Evolutionary conservation across 2,888 invertebrate species (phyloP).

Genomic region (Eupithecia insigniata): DNA sequence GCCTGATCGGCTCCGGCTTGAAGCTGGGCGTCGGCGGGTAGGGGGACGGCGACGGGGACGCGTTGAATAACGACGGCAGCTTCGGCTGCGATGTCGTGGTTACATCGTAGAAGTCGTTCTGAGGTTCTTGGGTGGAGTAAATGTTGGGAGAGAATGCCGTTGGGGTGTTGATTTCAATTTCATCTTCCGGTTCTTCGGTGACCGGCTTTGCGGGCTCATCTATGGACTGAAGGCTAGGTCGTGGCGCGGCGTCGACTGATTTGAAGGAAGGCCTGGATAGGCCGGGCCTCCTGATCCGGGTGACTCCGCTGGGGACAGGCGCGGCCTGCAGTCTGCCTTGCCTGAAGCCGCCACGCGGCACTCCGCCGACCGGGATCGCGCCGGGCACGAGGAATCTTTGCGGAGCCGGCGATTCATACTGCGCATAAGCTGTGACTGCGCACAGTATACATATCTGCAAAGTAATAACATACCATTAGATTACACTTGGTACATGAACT

Average conservation of each 20-base stretch:
- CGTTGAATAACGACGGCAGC: constrained; percentile 75
- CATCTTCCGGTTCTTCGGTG: constrained; percentile 87
- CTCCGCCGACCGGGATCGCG: constrained; percentile 79
- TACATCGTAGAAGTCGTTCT: constrained; percentile 77
- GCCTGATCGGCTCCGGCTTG: constrained; percentile 74
- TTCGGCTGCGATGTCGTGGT: constrained; percentile 78
- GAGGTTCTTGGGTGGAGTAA: constrained; percentile 75
- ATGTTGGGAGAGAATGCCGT: constrained; percentile 76
- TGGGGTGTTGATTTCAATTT: constrained; percentile 82
- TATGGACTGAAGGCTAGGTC: constrained; percentile 76
- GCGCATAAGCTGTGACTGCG: constrained; percentile 80
- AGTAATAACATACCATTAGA: constrained; percentile 43
- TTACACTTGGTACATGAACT: constrained; percentile 8
- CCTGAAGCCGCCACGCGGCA: constrained; percentile 70
- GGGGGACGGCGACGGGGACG: constrained; percentile 52
- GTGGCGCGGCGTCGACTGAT: constrained; percentile 75
- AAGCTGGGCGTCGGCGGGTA: constrained; percentile 71
- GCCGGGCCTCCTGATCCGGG: constrained; percentile 74
- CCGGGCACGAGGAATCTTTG: constrained; percentile 87
- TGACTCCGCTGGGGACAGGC: constrained; percentile 58
- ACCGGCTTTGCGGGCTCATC: constrained; percentile 86
- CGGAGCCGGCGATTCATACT: constrained; percentile 84
- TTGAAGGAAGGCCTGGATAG: constrained; percentile 75
- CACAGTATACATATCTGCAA: constrained; percentile 80
- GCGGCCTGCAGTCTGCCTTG: constrained; percentile 72